Evolutionary conservation across 2,888 invertebrate species (phyloP).

Genomic region (Melinaea marsaeus): DNA sequence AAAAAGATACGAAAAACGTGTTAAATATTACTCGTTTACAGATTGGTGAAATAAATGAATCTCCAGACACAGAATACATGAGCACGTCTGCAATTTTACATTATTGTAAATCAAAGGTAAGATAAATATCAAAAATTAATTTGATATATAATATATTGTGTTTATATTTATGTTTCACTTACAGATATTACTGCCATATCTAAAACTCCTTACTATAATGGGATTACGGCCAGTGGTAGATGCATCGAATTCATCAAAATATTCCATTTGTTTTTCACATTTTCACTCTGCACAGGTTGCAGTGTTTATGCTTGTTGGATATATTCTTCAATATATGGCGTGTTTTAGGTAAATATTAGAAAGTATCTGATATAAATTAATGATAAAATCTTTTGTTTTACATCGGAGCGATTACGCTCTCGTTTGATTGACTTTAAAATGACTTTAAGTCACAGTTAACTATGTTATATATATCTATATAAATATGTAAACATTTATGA

Average conservation of each 20-base stretch:
- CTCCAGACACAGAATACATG: constrained; percentile 81
- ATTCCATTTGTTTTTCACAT: constrained; percentile 80
- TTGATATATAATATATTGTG: constrained; percentile 78
- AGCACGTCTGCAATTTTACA: constrained; percentile 88
- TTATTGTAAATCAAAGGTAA: constrained; percentile 87
- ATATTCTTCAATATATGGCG: constrained; percentile 86
- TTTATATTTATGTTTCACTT: constrained; percentile 35
- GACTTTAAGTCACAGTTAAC: neutral
- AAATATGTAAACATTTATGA: neutral
- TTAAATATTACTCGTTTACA: constrained; percentile 44
- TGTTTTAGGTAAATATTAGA: constrained; percentile 81
- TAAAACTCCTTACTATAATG: constrained; percentile 84
- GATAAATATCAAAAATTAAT: constrained; percentile 12
- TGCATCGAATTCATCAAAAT: constrained; percentile 77
- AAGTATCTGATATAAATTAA: too few relatives aligned
- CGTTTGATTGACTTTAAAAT: constrained; percentile 37
- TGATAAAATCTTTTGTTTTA: too few relatives aligned
- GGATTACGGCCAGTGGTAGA: constrained; percentile 86
- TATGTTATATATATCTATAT: neutral
- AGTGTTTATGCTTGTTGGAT: constrained; percentile 82
- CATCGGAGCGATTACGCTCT: too few relatives aligned
- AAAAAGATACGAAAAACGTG: neutral
- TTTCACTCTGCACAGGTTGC: constrained; percentile 83
- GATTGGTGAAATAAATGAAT: constrained; percentile 84
- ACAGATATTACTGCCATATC: constrained; percentile 86